Evolutionary conservation across 2,888 invertebrate species (phyloP), one percentile per base, ranked within the genome.

Genomic region (Lepidocyrtoides sp.): DNA sequence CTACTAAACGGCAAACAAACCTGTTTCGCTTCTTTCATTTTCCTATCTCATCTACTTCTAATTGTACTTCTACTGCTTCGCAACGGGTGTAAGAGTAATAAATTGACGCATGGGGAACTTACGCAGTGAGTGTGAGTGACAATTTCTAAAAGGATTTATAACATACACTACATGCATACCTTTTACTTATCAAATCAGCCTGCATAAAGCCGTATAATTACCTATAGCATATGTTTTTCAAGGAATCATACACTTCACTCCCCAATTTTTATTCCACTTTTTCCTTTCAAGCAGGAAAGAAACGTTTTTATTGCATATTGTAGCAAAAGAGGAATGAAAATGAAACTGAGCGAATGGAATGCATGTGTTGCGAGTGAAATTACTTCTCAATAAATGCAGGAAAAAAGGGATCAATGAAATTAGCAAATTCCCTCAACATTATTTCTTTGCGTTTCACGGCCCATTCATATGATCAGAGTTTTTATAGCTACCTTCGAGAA

Each of bases 321-420:
- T 14, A 23, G 69, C 14, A 36, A 5, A 44, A 72, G 0, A n/a
- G n/a, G n/a, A n/a, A n/a, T n/a, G 72, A 23, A 41, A 44, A 72
- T 72, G 7, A 72, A 72, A 72, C 20, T 41, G 36, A 12, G 36
- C n/a, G n/a, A n/a, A n/a, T n/a, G n/a, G n/a, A n/a, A n/a, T n/a
- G n/a, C n/a, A n/a, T n/a, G n/a, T n/a, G n/a, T n/a, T n/a, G n/a
- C n/a, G n/a, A 69, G 36, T 69, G 44, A 72, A 72, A 72, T 72
- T 41, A 41, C 72, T 44, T 72, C 72, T 72, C 72, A 44, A 72
- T 72, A 44, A 72, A 72, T 44, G 41, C 44, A 14, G 10, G 20
- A 1, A 44, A 23, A 72, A 72, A 72, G 20, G 44, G 20, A 44
- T 20, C 20, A 72, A 44, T 44, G 72, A 72, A 23, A 23, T 44